phyloP scores from a whole-genome alignment of 2,888 invertebrate genomes.

The Hanleya hanleyi region DNA sequence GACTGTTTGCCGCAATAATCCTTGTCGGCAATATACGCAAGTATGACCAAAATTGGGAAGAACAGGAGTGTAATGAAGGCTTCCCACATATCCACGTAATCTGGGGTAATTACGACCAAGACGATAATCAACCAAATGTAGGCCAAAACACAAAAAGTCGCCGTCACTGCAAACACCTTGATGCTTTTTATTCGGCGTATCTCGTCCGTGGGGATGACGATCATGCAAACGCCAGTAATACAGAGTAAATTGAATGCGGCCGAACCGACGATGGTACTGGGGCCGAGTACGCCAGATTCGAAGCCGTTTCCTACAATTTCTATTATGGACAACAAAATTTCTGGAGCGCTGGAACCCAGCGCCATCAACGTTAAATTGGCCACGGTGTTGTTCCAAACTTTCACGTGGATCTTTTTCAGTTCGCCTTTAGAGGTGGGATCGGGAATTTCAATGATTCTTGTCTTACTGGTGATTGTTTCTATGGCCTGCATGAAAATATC shows the following conservation, averaged over 20 bases:
- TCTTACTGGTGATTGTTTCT: constrained; percentile 77
- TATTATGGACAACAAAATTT: constrained; percentile 77
- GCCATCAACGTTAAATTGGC: constrained; percentile 78
- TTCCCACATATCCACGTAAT: constrained; percentile 77
- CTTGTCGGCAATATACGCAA: constrained; percentile 77
- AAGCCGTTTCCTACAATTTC: constrained; percentile 74
- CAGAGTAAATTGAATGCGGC: constrained; percentile 78
- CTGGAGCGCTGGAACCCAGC: constrained; percentile 77
- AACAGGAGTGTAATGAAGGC: constrained; percentile 77
- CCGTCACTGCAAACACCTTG: constrained; percentile 74
- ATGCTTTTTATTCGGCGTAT: constrained; percentile 72
- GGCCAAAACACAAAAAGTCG: constrained; percentile 75
- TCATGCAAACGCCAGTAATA: constrained; percentile 77
- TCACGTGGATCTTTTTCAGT: constrained; percentile 74
- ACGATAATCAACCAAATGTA: constrained; percentile 78
- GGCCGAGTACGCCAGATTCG: constrained; percentile 76
- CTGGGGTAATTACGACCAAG: constrained; percentile 73
- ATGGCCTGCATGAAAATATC: constrained; percentile 78
- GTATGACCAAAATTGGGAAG: constrained; percentile 76
- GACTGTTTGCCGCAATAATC: constrained; percentile 55
- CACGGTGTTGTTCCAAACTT: constrained; percentile 77
- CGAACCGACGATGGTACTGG: constrained; percentile 78
- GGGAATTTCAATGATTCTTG: constrained; percentile 71
- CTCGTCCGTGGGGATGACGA: constrained; percentile 74
- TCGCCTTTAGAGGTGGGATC: constrained; percentile 50